Evolutionary conservation across 2,888 invertebrate species (phyloP).

Genomic region (Apotomis betuletana): DNA sequence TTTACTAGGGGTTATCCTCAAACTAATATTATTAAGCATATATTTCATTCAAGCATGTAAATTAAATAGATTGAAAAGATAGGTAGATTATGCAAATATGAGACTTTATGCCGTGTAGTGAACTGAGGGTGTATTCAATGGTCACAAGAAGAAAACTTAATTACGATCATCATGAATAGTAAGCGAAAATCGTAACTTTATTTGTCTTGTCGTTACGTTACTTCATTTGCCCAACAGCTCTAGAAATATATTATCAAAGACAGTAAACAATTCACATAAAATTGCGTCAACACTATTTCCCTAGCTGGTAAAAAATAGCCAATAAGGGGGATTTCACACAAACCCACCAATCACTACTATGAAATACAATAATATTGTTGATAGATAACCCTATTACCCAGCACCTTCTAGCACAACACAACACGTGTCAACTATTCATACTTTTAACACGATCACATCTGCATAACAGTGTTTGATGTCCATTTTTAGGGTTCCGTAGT

Average conservation of each 20-base stretch:
- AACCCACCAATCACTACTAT: not conserved
- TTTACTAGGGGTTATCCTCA: too few species aligned
- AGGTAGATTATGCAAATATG: too few species aligned
- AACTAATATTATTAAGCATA: too few species aligned
- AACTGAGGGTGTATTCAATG: not conserved
- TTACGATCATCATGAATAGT: slow-evolving; percentile 47
- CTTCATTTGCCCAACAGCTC: slow-evolving; percentile 26
- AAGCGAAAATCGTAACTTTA: slow-evolving; percentile 42
- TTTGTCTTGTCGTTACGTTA: slow-evolving; percentile 42
- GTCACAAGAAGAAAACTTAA: slow-evolving; percentile 18
- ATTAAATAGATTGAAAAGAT: too few species aligned
- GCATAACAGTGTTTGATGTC: too few species aligned
- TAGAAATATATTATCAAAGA: slow-evolving; percentile 25
- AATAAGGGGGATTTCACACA: not conserved
- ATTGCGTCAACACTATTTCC: not conserved
- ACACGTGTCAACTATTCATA: too few species aligned
- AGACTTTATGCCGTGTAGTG: not conserved
- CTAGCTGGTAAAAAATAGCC: not conserved
- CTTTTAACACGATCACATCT: too few species aligned
- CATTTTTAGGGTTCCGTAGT: too few species aligned
- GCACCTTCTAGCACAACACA: too few species aligned
- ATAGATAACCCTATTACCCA: too few species aligned
- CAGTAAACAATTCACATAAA: slow-evolving; percentile 6
- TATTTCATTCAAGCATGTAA: too few species aligned
- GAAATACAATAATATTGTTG: too few species aligned